Conservation (phyloP, 2,888 invertebrate genomes). For the Phorcus lineatus region DNA sequence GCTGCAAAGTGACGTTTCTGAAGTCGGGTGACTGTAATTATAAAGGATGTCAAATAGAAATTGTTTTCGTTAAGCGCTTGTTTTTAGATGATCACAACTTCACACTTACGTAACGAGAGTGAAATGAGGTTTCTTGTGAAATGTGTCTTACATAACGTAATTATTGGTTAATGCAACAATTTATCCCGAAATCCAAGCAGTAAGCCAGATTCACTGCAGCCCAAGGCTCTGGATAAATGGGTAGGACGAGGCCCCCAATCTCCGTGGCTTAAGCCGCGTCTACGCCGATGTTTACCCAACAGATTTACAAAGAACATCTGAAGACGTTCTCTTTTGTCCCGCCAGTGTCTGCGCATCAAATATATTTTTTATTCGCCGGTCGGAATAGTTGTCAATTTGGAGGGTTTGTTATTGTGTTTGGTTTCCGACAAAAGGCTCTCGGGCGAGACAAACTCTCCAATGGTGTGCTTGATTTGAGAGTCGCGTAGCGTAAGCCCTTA, state of each 20-base stretch:
- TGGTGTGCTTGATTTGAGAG: neutral
- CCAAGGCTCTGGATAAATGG: too few species aligned
- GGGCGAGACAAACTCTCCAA: neutral
- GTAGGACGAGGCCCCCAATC: neutral
- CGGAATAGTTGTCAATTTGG: neutral
- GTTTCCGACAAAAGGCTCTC: neutral
- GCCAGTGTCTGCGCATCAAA: neutral
- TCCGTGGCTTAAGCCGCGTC: neutral
- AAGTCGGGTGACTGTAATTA: too few species aligned
- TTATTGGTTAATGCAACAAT: too few species aligned
- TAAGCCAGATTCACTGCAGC: too few species aligned
- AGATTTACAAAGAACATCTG: constrained; percentile 4
- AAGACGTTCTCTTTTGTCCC: neutral
- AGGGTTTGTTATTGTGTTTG: constrained; percentile 10
- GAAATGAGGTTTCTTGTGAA: too few species aligned
- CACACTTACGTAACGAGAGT: too few species aligned
- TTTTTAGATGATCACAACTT: too few species aligned
- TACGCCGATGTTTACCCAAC: neutral
- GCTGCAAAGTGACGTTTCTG: too few species aligned
- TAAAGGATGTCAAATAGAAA: too few species aligned
- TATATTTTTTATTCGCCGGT: neutral
- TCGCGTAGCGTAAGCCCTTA: neutral
- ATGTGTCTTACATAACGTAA: too few species aligned
- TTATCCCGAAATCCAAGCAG: too few species aligned
- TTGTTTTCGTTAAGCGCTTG: too few species aligned